Evolutionary conservation across 2,797 vertebrate species (phyloP), one percentile per base, ranked within the genome.

Genomic region (Sylvia borin): DNA sequence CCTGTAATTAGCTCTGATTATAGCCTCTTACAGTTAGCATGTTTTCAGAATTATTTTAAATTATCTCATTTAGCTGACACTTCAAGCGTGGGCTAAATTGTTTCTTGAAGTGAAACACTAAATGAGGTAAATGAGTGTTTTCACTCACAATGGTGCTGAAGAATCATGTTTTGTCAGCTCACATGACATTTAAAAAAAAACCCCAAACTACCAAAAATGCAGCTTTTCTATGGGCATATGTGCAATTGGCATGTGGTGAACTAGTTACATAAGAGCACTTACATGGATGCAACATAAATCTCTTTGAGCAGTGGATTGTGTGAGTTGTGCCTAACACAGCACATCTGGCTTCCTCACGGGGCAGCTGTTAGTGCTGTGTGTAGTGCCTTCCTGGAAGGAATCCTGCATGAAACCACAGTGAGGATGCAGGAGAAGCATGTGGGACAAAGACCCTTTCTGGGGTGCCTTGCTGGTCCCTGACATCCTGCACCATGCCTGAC

Each of bases 1-100:
- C 79, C 80, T 96, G n/a, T 96, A 96, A 97, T 96, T 97, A 95
- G 51, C 84, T 89, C 71, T 94, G 93, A 96, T 97, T 88, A 94
- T 75, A 95, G 88, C 57, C 89, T 96, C 86, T 91, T 82, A 64
- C 4, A 12, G 62, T 70, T 78, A 91, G 34, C 40, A 11, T 88
- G 90, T 91, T 88, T 90, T 88, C 77, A 87, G 88, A 81, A 77
- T 91, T 86, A 85, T 74, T 92, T 73, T 82, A 70, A 93, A 93
- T 94, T 83, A 84, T 75, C 85, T 78, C 31, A 85, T 95, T 97
- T 96, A 93, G 61, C 77, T 95, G 93, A 91, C 81, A 88, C 78
- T 78, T 90, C 81, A 91, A 62, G 75, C 11, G 0, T 48, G 45
- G 64, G 84, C 70, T 77, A 67, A 94, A 92, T 82, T 94, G 65